Conservation (phyloP, 2,797 vertebrate genomes). For the Selene dorsalis region DNA sequence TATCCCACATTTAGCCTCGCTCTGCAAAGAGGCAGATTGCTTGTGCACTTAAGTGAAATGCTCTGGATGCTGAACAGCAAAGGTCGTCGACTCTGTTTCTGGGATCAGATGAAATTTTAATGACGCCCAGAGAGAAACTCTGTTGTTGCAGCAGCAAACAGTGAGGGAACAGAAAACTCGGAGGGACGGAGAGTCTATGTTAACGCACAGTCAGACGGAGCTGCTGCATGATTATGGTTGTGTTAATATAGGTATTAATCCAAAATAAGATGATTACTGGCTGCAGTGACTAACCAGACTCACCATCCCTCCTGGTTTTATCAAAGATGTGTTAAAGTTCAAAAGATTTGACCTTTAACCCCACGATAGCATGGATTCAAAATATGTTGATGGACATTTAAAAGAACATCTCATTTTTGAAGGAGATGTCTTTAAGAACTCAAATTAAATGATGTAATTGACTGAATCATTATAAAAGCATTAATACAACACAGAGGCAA, state of each 20-base stretch:
- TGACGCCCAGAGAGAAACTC: constrained; percentile 38
- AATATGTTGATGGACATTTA: not conserved
- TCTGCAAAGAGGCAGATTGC: constrained; percentile 38
- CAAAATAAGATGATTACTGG: not conserved
- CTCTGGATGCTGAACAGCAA: constrained; percentile 17
- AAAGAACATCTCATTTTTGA: too few relatives aligned
- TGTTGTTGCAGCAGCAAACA: constrained; percentile 65
- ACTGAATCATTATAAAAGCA: not conserved
- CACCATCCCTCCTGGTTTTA: not conserved
- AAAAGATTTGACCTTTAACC: not conserved
- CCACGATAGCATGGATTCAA: not conserved
- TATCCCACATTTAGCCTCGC: constrained; percentile 57
- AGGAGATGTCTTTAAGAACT: not conserved
- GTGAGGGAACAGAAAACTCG: constrained; percentile 6
- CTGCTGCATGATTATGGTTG: too few relatives aligned
- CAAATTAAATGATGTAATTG: not conserved
- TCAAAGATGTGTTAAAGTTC: not conserved
- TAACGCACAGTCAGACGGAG: not conserved
- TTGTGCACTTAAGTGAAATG: constrained; percentile 22
- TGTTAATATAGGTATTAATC: not conserved
- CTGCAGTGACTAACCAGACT: not conserved
- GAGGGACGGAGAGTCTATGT: not conserved
- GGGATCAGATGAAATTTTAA: constrained; percentile 53
- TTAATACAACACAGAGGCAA: not conserved
- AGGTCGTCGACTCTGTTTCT: constrained; percentile 36